phyloP scores from a whole-genome alignment of 2,888 invertebrate species.

The Macrosoma leucophasiata region DNA sequence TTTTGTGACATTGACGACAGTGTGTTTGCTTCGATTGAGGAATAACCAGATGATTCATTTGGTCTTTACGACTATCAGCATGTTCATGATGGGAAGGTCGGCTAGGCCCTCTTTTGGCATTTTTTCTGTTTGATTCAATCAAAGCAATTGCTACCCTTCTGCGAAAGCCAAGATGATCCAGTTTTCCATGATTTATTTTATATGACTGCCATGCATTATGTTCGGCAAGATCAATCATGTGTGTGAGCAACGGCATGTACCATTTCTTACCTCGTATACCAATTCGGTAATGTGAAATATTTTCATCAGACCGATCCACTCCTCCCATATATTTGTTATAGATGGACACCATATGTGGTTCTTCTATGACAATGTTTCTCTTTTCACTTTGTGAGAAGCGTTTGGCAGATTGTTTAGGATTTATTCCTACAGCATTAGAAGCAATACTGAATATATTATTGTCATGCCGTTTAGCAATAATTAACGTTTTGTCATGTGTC shows the following conservation, averaged over 20 bases:
- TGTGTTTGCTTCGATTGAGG: constrained; percentile 7
- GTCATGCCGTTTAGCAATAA: constrained; percentile 24
- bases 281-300: background rate
- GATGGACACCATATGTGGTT: constrained; percentile 20
- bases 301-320: constrained; percentile 1
- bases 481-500: constrained; percentile 4
- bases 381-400: constrained; percentile 25
- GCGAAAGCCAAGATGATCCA: constrained; percentile 21
- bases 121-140: constrained; percentile 8
- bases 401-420: constrained; percentile 23
- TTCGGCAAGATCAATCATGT: too few relatives aligned
- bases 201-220: too few relatives aligned
- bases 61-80: constrained; percentile 24
- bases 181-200: constrained; percentile 20
- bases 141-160: constrained; percentile 17
- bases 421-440: constrained; percentile 24
- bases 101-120: constrained; percentile 8
- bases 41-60: constrained; percentile 8
- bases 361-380: constrained; percentile 19
- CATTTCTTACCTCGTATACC: constrained; percentile 1
- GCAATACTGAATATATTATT: constrained; percentile 25
- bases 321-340: constrained; percentile 3
- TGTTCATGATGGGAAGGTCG: constrained; percentile 11
- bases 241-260: too few relatives aligned
- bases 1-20: constrained; percentile 25